A percentile compares a stretch with the other conserved stretches of the same genome.
Conservation (phyloP, 2,113 vertebrate species). For the Hemiscyllium ocellatum region DNA sequence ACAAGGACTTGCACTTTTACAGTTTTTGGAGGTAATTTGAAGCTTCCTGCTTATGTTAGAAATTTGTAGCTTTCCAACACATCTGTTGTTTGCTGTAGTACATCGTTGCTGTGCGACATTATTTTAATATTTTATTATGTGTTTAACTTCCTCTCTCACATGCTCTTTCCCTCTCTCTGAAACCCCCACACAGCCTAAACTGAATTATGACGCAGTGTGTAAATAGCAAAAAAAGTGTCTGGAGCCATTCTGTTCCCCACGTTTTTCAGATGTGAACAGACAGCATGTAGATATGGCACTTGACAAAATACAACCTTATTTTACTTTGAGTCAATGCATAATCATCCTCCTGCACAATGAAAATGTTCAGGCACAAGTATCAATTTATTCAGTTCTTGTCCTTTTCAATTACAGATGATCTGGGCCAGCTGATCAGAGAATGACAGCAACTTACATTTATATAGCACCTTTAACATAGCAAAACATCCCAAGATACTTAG, state of each 20-base stretch:
- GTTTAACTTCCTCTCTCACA: not conserved
- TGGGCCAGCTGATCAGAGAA: not conserved
- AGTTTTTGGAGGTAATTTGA: not conserved
- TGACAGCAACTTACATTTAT: not conserved
- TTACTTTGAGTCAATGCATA: not conserved
- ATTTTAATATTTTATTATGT: not conserved
- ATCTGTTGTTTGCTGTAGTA: not conserved
- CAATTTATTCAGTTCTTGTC: not conserved
- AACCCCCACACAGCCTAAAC: not conserved
- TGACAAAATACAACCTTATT: not conserved
- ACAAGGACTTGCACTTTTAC: not conserved
- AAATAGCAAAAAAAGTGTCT: not conserved
- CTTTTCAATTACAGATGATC: not conserved
- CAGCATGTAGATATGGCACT: not conserved
- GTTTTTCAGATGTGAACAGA: not conserved
- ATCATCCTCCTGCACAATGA: not conserved
- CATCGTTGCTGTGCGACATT: not conserved
- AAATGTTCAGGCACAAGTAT: not conserved
- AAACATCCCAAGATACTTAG: not conserved
- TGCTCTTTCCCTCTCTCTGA: not conserved
- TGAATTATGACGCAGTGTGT: not conserved
- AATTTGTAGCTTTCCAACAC: not conserved
- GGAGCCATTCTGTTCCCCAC: not conserved
- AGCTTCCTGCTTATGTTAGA: not conserved
- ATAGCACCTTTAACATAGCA: not conserved